These are phyloP conservation scores for Quadroppia sp. DNA, from an alignment of 2,888 invertebrate species.

Conservation along the genomic window DNA sequence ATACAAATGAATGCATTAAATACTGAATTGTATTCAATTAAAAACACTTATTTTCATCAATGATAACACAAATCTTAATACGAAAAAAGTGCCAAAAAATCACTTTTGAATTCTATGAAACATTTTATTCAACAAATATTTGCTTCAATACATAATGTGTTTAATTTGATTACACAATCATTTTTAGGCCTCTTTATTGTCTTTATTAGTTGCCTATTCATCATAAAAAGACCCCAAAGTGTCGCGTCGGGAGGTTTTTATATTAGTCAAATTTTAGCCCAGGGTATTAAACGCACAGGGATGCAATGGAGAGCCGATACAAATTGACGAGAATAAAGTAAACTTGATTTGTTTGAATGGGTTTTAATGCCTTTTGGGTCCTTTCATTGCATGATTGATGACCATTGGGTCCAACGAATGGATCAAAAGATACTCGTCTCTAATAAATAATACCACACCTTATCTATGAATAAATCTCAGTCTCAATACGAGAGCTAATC, in stretches of 20 bases:
- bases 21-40: too few relatives aligned
- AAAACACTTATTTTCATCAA: too few relatives aligned
- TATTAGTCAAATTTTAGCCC: not conserved
- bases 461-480: conserved; percentile 15
- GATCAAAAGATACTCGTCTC: not conserved
- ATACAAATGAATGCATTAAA: not conserved
- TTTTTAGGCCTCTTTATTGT: not conserved
- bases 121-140: not conserved
- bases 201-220: conserved; percentile 25
- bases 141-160: not conserved
- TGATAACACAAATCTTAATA: too few relatives aligned
- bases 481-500: not conserved
- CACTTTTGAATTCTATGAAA: too few relatives aligned
- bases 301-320: too few relatives aligned
- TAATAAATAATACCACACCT: conserved; percentile 12
- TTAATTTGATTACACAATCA: not conserved
- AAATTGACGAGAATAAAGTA: not conserved
- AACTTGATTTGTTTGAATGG: not conserved
- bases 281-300: too few relatives aligned
- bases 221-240: conserved; percentile 10
- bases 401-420: not conserved
- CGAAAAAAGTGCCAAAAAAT: too few relatives aligned
- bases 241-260: conserved; percentile 26
- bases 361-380: conserved; percentile 17
- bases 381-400: conserved; percentile 12